Evolutionary conservation across 1,140 invertebrate genomes (phyloP).

Genomic region (Metaphire vulgaris): DNA sequence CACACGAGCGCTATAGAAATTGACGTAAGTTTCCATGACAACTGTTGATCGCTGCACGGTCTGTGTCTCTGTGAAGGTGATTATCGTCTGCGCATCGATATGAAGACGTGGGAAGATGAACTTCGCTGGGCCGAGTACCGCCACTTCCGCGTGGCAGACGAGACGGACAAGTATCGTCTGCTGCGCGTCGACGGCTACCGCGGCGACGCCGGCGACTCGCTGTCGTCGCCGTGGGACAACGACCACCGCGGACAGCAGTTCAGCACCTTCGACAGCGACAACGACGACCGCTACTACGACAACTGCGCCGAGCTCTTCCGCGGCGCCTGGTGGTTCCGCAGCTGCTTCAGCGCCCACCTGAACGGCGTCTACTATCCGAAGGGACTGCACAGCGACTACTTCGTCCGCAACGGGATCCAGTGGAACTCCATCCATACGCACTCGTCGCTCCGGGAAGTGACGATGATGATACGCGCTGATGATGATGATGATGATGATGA

Average conservation of each 20-base stretch:
- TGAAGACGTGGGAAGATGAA: conserved; percentile 59
- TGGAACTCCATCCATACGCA: conserved; percentile 50
- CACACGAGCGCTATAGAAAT: too few relatives aligned
- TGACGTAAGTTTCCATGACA: too few relatives aligned
- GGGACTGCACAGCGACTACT: conserved; percentile 46
- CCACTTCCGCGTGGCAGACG: conserved; percentile 63
- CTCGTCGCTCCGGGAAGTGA: conserved; percentile 44
- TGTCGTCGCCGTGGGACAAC: conserved; percentile 44
- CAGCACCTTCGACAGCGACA: conserved; percentile 65
- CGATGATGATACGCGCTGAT: conserved; percentile 47
- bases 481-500: conserved; percentile 21
- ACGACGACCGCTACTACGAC: conserved; percentile 64
- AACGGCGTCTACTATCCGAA: conserved; percentile 69
- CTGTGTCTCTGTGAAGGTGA: too few relatives aligned
- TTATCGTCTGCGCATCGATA: conserved; percentile 59
- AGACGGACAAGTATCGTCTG: conserved; percentile 62
- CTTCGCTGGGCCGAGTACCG: conserved; percentile 60
- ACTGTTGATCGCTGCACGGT: too few relatives aligned
- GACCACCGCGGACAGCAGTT: conserved; percentile 68
- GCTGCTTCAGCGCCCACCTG: conserved; percentile 87
- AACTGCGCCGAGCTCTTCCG: conserved; percentile 61
- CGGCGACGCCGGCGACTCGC: conserved; percentile 56
- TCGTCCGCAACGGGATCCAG: conserved; percentile 48
- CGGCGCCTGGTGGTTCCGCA: conserved; percentile 59
- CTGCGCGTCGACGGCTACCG: conserved; percentile 61